A percentile compares a stretch with the other conserved stretches of the same genome.
Evolutionary conservation across 2,113 vertebrate genomes (phyloP).

Genomic region (Notechis scutatus): DNA sequence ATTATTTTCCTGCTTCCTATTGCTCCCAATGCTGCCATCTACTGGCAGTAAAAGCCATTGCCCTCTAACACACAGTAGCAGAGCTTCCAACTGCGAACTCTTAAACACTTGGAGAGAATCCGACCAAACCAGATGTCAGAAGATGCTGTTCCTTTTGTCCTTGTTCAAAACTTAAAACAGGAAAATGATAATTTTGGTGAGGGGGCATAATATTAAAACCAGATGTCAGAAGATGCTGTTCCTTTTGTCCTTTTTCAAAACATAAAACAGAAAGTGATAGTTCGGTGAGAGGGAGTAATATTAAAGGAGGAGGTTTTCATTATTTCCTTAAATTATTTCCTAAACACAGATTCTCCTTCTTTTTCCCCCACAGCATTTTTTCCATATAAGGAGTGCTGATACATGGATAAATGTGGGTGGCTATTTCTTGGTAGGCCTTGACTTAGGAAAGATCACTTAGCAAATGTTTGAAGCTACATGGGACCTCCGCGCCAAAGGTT

Average conservation of each 20-base stretch:
- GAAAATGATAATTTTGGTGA: not conserved
- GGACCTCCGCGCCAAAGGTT: not conserved
- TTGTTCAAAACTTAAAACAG: not conserved
- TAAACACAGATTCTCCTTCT: not conserved
- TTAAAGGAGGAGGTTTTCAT: not conserved
- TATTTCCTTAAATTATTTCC: not conserved
- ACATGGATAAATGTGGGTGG: not conserved
- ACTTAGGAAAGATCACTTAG: not conserved
- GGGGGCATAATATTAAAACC: not conserved
- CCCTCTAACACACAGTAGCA: not conserved
- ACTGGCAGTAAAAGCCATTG: not conserved
- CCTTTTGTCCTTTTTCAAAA: not conserved
- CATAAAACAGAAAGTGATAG: not conserved
- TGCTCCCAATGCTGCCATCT: not conserved
- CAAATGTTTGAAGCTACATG: not conserved
- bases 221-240: not conserved
- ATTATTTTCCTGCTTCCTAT: not conserved
- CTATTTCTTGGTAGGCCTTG: not conserved
- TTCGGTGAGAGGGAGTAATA: not conserved
- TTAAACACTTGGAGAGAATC: not conserved
- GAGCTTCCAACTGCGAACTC: not conserved
- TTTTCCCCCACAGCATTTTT: not conserved
- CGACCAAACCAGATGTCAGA: not conserved
- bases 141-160: not conserved
- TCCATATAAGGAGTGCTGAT: not conserved